These are phyloP conservation scores for Globodera ellingtonae DNA, from an alignment of 1,140 invertebrate genomes.

Conservation along the genomic window DNA sequence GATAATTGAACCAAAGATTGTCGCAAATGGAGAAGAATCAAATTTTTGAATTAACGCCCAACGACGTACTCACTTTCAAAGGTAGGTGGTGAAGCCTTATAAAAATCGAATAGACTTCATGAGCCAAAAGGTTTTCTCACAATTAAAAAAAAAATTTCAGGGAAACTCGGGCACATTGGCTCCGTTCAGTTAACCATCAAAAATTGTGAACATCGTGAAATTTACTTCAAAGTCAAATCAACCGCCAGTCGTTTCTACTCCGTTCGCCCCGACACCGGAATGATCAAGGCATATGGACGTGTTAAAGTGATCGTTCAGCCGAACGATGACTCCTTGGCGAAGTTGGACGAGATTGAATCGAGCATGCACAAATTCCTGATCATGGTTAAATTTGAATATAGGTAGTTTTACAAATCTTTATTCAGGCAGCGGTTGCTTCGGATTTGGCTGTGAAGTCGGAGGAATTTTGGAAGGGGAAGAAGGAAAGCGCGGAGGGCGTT, in stretches of 20 bases:
- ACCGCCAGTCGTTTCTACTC: conserved; percentile 14
- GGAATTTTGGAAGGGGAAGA: conserved; percentile 17
- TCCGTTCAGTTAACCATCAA: background rate
- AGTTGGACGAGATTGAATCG: conserved; percentile 7
- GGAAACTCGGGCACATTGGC: conserved; percentile 11
- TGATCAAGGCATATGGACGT: background rate
- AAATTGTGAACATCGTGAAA: background rate
- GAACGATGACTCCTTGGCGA: background rate
- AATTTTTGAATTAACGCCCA: too few species aligned
- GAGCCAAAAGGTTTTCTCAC: too few species aligned
- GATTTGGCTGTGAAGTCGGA: background rate
- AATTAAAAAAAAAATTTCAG: background rate
- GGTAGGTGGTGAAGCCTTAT: too few species aligned
- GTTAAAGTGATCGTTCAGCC: conserved; percentile 10
- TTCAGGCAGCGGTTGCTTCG: conserved; percentile 5
- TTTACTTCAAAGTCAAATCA: conserved; percentile 23
- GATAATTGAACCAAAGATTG: too few species aligned
- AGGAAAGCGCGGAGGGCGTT: background rate
- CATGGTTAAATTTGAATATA: background rate
- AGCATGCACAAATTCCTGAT: conserved; percentile 12
- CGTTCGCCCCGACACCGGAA: conserved; percentile 1
- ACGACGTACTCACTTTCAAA: too few species aligned
- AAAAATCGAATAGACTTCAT: too few species aligned
- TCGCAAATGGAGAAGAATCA: too few species aligned
- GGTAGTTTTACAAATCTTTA: background rate